Base-by-base conservation (phyloP, 2,888 invertebrate species). In the Neoscelio sp. region DNA sequence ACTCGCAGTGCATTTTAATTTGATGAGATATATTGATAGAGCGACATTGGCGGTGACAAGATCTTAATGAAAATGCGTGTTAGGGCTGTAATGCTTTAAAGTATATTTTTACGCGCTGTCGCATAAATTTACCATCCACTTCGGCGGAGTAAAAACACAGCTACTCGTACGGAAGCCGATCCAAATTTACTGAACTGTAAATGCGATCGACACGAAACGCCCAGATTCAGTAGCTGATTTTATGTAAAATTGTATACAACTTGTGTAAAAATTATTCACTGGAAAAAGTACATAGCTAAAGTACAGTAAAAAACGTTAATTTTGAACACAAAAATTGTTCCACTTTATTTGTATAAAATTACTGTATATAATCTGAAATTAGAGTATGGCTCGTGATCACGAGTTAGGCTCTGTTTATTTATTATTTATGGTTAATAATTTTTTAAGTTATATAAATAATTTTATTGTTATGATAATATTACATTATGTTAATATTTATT, bases 11-110 rank as follows among this genome's bases (percentile, higher is more conserved):
- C 50, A 64, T 40, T 56, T 56, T 44, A 30, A 64, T 44, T 35
- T 30, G 17, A 40, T 4, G 20, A 50, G 52, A 67, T 74, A n/a
- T 12, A 7, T 26, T 38, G 46, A 65, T 74, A 50, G 17, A 40
- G 18, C 46, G 20, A 40, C 35, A 58, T 50, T 62, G 30, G 65
- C 23, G 56, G 40, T 56, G 62, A 62, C 54, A 68, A 68, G 48
- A 68, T 68, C 52, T 62, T 62, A 68, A 62, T 68, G 62, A 68
- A 67, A 75, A 60, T 60, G 52, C 65, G 35, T 52, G 67, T 10
- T 42, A n/a, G n/a, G n/a, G n/a, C n/a, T n/a, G n/a, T 33, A 33
- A 17, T n/a, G 30, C 4, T 62, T 46, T 48, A 23, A 20, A 48
- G 58, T 2, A 20, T 40, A 7, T 74, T 74, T 74, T 74, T 65